Evolutionary conservation across 2,888 invertebrate genomes (phyloP).

Genomic region (Achlya flavicornis): DNA sequence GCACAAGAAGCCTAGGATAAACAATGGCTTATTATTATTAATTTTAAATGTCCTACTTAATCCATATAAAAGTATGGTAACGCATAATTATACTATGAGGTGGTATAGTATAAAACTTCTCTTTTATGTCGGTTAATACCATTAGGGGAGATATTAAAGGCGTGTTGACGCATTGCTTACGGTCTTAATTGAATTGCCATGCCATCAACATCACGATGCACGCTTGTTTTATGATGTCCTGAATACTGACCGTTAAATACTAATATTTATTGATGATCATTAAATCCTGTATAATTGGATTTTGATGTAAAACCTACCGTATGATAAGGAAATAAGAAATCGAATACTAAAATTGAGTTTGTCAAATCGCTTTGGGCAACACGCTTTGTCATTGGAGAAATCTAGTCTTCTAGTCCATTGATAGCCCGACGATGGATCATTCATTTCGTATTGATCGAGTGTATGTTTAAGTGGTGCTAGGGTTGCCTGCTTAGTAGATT

Average conservation of each 20-base stretch:
- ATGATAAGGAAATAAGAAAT: neutral
- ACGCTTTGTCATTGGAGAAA: conserved; percentile 10
- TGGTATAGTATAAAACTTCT: neutral
- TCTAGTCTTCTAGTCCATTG: conserved; percentile 7
- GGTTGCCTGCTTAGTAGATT: neutral
- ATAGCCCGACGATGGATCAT: conserved; percentile 8
- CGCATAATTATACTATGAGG: neutral
- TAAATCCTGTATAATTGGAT: neutral
- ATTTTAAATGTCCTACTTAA: neutral
- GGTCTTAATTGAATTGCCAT: conserved; percentile 37
- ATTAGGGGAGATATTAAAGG: conserved; percentile 38
- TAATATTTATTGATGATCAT: neutral
- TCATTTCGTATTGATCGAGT: neutral
- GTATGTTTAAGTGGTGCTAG: conserved; percentile 7
- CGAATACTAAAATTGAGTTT: neutral
- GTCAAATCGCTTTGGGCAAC: too few relatives aligned
- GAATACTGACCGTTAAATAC: neutral
- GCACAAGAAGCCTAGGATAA: too few relatives aligned
- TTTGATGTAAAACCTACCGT: neutral
- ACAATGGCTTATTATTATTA: neutral
- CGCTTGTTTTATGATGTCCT: neutral
- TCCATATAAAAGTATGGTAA: neutral
- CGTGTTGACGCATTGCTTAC: conserved; percentile 40
- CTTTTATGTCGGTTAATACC: conserved; percentile 31
- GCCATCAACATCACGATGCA: neutral